Conservation (phyloP, 2,113 vertebrate genomes). For the Cavia porcellus region DNA sequence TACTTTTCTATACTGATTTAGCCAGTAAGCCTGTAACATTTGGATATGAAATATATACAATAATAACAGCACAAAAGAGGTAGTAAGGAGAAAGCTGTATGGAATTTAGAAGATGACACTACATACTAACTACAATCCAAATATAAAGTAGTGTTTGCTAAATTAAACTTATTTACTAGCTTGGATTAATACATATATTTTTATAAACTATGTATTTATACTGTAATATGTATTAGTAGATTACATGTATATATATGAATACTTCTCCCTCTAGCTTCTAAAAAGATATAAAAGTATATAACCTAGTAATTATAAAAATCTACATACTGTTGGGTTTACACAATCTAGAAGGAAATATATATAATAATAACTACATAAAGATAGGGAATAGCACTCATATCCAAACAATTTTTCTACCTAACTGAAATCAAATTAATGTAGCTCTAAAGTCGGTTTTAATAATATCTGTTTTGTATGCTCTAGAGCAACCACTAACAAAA, state of each 20-base stretch:
- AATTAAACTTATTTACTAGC: neutral
- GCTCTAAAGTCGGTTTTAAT: neutral
- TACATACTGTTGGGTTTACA: neutral
- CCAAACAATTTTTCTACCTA: neutral
- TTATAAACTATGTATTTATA: neutral
- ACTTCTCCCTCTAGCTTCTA: neutral
- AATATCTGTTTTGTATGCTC: neutral
- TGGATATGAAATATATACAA: neutral
- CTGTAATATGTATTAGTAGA: too few relatives aligned
- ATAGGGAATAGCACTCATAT: neutral
- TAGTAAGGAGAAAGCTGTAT: neutral
- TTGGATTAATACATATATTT: neutral
- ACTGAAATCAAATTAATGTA: neutral
- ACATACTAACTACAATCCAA: neutral
- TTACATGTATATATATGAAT: neutral
- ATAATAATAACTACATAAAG: neutral
- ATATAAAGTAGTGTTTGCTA: neutral
- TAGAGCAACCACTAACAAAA: neutral
- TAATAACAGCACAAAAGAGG: neutral
- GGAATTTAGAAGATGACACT: neutral
- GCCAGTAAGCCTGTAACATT: neutral
- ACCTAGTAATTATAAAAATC: neutral
- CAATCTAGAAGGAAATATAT: neutral
- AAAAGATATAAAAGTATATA: neutral
- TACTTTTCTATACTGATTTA: neutral